A percentile compares a stretch with the other conserved stretches of the same genome.
These are phyloP conservation scores for Suillia variegata DNA, from an alignment of 2,888 invertebrate genomes.

Conservation along the genomic window DNA sequence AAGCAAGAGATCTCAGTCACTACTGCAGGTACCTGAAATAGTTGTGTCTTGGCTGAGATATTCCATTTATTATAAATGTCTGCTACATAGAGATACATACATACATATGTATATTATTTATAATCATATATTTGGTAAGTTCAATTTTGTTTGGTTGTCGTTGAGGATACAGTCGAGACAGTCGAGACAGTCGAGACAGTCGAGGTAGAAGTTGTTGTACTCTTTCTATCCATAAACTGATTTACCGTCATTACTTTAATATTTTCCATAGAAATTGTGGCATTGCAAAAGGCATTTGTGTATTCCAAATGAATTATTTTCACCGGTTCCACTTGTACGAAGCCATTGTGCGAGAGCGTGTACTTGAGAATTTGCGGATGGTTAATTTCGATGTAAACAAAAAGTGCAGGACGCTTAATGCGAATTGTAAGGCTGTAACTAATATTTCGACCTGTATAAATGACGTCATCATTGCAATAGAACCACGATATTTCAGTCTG, in stretches of 20 bases:
- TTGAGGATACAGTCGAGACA: too few species aligned
- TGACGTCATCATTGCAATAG: constrained; percentile 23
- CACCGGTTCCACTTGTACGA: constrained; percentile 51
- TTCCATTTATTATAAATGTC: too few species aligned
- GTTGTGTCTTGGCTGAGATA: too few species aligned
- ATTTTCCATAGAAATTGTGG: constrained; percentile 36
- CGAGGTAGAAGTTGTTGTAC: too few species aligned
- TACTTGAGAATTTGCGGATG: constrained; percentile 35
- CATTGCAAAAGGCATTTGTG: constrained; percentile 32
- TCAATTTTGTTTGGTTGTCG: too few species aligned
- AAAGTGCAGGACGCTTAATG: constrained; percentile 49
- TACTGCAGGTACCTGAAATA: too few species aligned
- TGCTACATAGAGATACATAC: too few species aligned
- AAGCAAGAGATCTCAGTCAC: too few species aligned
- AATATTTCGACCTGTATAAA: constrained; percentile 28
- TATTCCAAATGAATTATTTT: constrained; percentile 50
- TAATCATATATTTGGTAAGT: too few species aligned
- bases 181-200: too few species aligned
- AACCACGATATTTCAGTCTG: constrained; percentile 31
- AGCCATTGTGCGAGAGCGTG: constrained; percentile 55
- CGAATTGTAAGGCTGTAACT: constrained; percentile 46
- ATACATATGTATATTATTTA: too few species aligned
- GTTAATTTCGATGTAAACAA: constrained; percentile 52
- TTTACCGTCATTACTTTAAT: constrained; percentile 51
- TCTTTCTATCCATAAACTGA: constrained; percentile 49